These are phyloP conservation scores for Leptobrachium ailaonicum DNA, from an alignment of 2,113 vertebrate species.

Conservation along the genomic window DNA sequence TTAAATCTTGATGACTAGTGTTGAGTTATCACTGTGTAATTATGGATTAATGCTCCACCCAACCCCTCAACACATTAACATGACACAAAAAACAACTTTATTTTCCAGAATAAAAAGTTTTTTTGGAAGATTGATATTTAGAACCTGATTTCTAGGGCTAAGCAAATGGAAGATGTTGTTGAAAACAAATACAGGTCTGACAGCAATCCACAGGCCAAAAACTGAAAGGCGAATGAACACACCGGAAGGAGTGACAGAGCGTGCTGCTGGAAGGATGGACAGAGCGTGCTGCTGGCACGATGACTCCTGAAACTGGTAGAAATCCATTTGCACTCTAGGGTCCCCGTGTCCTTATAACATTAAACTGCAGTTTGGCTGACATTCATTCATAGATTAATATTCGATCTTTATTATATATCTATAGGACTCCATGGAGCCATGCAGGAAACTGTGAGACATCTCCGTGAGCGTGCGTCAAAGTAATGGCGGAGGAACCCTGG, in stretches of 20 bases:
- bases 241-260: background rate
- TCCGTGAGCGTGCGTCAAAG: too few species aligned
- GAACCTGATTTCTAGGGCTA: background rate
- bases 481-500: too few species aligned
- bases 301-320: too few species aligned
- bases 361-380: too few species aligned
- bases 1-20: too few species aligned
- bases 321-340: too few species aligned
- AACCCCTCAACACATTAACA: conserved; percentile 4
- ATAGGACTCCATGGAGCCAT: too few species aligned
- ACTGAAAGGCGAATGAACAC: background rate
- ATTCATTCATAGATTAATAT: too few species aligned
- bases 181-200: background rate
- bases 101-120: background rate
- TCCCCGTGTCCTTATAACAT: too few species aligned
- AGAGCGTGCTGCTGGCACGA: too few species aligned
- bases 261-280: background rate
- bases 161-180: background rate
- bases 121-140: background rate
- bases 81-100: conserved; percentile 6
- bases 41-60: background rate
- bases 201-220: background rate
- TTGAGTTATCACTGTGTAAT: background rate
- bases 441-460: too few species aligned
- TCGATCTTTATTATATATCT: too few species aligned